These are phyloP conservation scores for Acanthiza pusilla DNA, from an alignment of 2,797 vertebrate genomes.

Conservation along the genomic window DNA sequence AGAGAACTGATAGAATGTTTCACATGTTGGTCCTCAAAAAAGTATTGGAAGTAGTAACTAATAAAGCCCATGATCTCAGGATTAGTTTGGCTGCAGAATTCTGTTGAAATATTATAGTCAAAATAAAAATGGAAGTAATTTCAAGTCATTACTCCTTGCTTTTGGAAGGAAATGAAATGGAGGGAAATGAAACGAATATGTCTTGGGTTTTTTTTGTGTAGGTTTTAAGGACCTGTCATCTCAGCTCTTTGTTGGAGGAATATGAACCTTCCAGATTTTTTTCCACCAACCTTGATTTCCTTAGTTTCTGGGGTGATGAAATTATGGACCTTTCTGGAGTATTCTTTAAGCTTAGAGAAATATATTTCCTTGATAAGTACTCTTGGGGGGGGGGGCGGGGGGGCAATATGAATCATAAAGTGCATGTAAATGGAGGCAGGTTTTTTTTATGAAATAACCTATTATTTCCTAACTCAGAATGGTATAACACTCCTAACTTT, in stretches of 20 bases:
- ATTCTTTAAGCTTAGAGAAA: background rate
- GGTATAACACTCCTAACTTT: background rate
- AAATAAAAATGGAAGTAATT: background rate
- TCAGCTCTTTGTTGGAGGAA: background rate
- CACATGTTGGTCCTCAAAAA: background rate
- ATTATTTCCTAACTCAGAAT: background rate
- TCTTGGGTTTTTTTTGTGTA: background rate
- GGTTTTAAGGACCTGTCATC: background rate
- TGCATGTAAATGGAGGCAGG: rapidly evolving
- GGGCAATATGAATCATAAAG: background rate
- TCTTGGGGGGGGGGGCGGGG: background rate
- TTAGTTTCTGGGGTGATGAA: background rate
- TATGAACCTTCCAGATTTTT: background rate
- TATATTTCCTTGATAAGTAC: background rate
- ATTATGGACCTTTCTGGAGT: background rate
- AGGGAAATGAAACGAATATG: background rate
- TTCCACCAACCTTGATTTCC: background rate
- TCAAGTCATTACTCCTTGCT: background rate
- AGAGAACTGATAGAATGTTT: background rate
- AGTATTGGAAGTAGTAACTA: background rate
- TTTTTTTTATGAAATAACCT: background rate
- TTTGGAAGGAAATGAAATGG: background rate
- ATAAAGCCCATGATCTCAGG: background rate
- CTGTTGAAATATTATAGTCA: background rate
- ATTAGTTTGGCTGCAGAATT: background rate